Evolutionary conservation across 2,888 invertebrate species (phyloP).

Genomic region (Diloba caeruleocephala): DNA sequence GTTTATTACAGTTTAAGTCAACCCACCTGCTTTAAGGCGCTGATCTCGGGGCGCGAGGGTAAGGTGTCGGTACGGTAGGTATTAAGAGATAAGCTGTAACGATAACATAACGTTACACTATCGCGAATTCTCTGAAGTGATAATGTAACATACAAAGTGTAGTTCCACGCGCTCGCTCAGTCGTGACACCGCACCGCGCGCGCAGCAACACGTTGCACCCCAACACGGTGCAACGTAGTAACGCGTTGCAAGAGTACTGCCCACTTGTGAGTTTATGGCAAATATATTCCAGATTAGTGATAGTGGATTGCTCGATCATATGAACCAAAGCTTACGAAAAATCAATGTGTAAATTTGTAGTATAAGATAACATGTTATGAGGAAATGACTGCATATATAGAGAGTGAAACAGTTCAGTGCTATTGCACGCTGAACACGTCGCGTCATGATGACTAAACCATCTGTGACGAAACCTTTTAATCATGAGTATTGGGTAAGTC

Average conservation of each 20-base stretch:
- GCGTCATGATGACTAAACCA: no score
- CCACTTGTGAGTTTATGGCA: not conserved
- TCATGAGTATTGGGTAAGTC: constrained; percentile 7
- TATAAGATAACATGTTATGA: no score
- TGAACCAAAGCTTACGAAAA: no score
- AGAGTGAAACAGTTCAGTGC: no score
- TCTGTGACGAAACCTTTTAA: constrained; percentile 5
- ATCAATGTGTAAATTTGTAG: no score
- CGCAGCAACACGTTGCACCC: constrained; percentile 15
- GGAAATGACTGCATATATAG: no score
- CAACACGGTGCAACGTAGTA: constrained; percentile 4
- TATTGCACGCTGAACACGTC: no score
- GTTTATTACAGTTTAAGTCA: no score
- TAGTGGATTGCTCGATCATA: no score
- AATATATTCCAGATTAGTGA: no score
- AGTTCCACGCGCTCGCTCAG: constrained; percentile 18
- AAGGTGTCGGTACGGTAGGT: constrained; percentile 8
- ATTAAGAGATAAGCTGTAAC: constrained; percentile 12
- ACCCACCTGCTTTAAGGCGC: no score
- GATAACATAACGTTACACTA: constrained; percentile 33
- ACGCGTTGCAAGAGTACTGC: not conserved
- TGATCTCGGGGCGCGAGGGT: no score
- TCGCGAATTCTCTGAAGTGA: constrained; percentile 26
- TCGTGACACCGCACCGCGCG: constrained; percentile 22
- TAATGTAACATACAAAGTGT: constrained; percentile 18